Evolutionary conservation across 1,140 invertebrate species (phyloP).

Genomic region (Uloborus diversus): DNA sequence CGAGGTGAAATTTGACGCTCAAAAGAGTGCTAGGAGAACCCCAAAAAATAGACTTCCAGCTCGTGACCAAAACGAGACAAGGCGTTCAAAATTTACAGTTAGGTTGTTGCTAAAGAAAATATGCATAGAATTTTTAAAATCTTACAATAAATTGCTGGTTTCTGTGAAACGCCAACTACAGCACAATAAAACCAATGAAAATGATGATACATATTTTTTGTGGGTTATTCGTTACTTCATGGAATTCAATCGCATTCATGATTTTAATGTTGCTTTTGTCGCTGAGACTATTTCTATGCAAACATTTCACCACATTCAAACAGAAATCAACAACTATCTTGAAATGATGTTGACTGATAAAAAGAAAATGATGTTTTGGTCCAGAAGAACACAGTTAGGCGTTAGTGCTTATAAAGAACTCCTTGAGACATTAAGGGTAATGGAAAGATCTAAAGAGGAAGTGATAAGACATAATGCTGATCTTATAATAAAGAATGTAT

Average conservation of each 20-base stretch:
- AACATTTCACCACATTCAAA: slow-evolving; percentile 92
- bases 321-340: slow-evolving; percentile 87
- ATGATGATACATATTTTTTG: slow-evolving; percentile 93
- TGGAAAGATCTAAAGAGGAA: slow-evolving; percentile 78
- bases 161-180: slow-evolving; percentile 71
- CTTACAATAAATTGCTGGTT: slow-evolving; percentile 91
- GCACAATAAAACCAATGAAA: slow-evolving; percentile 61
- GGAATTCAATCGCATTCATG: slow-evolving; percentile 91
- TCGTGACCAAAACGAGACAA: slow-evolving; percentile 65
- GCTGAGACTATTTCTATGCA: slow-evolving; percentile 90
- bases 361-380: slow-evolving; percentile 84
- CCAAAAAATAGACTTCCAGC: slow-evolving; percentile 75
- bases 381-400: slow-evolving; percentile 80
- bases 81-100: slow-evolving; percentile 79
- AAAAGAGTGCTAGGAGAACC: slow-evolving; percentile 75
- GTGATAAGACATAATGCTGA: slow-evolving; percentile 67
- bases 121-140: slow-evolving; percentile 89
- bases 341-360: slow-evolving; percentile 89
- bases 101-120: slow-evolving; percentile 92
- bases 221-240: slow-evolving; percentile 96
- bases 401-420: slow-evolving; percentile 76
- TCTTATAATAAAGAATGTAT: slow-evolving; percentile 78
- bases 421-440: slow-evolving; percentile 76
- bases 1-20: slow-evolving; percentile 78
- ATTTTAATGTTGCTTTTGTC: slow-evolving; percentile 85